Evolutionary conservation across 2,797 vertebrate species (phyloP).

Genomic region (Eremophila alpestris): DNA sequence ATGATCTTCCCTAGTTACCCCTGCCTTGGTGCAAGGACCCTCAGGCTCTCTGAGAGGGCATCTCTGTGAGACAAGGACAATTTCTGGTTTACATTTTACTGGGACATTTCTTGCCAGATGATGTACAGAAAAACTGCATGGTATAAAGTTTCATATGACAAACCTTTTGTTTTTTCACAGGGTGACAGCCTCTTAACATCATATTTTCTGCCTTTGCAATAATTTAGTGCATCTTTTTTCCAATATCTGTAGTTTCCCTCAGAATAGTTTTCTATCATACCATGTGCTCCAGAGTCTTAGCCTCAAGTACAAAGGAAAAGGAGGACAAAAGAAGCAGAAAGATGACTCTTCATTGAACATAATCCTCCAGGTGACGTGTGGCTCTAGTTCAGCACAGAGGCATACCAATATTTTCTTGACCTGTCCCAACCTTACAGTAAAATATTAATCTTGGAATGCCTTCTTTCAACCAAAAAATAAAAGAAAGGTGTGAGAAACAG

Average conservation of each 20-base stretch:
- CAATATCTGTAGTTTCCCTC: neutral
- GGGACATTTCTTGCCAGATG: neutral
- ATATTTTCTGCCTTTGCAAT: neutral
- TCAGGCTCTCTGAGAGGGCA: neutral
- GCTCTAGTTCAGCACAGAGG: neutral
- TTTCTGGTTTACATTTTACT: neutral
- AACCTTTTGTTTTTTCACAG: neutral
- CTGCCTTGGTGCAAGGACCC: neutral
- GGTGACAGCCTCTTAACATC: neutral
- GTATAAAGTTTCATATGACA: neutral
- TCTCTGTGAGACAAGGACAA: neutral
- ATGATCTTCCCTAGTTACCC: neutral
- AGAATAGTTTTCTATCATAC: neutral
- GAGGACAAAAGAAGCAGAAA: neutral
- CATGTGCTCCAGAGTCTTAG: neutral
- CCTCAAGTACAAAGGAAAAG: neutral
- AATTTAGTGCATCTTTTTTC: neutral
- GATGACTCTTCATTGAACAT: neutral
- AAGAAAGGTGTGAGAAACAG: neutral
- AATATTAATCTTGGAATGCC: neutral
- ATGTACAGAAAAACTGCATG: neutral
- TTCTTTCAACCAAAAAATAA: neutral
- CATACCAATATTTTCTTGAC: neutral
- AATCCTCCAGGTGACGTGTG: neutral
- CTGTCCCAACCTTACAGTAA: neutral